Base-by-base conservation (phyloP, 2,797 vertebrate species). In the Pagetopsis macropterus region DNA sequence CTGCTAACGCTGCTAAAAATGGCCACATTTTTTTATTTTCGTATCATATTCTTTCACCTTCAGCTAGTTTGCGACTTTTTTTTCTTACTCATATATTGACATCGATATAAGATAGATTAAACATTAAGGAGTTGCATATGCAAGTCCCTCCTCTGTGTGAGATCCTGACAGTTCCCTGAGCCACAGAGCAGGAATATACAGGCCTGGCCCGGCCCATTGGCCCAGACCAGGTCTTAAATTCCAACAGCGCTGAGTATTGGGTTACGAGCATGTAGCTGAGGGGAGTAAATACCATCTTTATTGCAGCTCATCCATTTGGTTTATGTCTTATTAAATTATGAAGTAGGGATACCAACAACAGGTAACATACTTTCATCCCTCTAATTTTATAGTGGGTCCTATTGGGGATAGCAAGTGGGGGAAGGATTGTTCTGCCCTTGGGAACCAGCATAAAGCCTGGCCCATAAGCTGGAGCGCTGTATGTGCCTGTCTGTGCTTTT, bases 311-410 rank as follows among this genome's bases (percentile, higher is more conserved):
- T 92, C 88, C 82, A 88, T 92, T 92, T 84, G 87, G 82, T 90
- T 92, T 87, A 88, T 88, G 75, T 78, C 79, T 91, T 91, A 91
- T 93, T 89, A 90, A 88, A 91, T 91, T 87, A 89, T 89, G 76
- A 81, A 87, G 74, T 84, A 89, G 68, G 66, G 70, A 76, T 79
- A 80, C 64, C 77, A 89, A 88, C 82, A 92, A 85, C 70, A 85
- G 70, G 79, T 82, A 85, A 37, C 71, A 84, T 74, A 76, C 72
- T 63, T 71, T 68, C 61, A 71, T 59, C 46, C 66, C 70, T 59
- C 49, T 14, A 59, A 68, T 67, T 87, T 88, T 87, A 81, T 75
- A 85, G 83, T 75, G 63, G 84, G 82, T 87, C 72, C 58, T 75
- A 82, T 82, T 66, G 74, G 72, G 64, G 81, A 55, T 45, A 71